These are phyloP conservation scores for Drosophila merina DNA, from an alignment of 2,888 invertebrate genomes.

Conservation along the genomic window DNA sequence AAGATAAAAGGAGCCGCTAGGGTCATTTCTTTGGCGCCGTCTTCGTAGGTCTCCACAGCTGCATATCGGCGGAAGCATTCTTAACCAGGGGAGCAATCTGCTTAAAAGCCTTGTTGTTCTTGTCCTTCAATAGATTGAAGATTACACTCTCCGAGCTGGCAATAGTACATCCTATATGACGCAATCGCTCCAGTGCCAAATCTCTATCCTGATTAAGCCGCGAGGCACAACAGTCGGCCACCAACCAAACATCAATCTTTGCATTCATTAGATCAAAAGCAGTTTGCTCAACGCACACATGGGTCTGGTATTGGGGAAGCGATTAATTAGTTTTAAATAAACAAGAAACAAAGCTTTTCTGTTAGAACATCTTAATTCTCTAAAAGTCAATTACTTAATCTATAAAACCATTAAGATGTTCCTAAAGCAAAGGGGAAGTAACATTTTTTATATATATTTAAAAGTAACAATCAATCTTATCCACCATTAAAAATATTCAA, in stretches of 20 bases:
- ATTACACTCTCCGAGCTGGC: slow-evolving; percentile 91
- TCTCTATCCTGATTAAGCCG: slow-evolving; percentile 88
- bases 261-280: slow-evolving; percentile 88
- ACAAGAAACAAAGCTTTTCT: neutral
- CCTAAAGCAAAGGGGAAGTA: too few relatives aligned
- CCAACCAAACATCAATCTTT: slow-evolving; percentile 88
- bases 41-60: slow-evolving; percentile 55
- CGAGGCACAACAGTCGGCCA: slow-evolving; percentile 92
- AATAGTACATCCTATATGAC: slow-evolving; percentile 90
- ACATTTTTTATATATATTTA: too few relatives aligned
- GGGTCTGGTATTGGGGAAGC: slow-evolving; percentile 85
- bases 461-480: neutral
- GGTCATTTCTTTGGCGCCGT: slow-evolving; percentile 22
- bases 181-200: slow-evolving; percentile 89
- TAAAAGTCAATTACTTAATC: neutral
- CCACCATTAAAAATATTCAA: neutral
- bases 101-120: slow-evolving; percentile 90
- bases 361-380: too few relatives aligned
- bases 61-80: slow-evolving; percentile 81
- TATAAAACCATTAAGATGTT: neutral
- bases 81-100: slow-evolving; percentile 87
- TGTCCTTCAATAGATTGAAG: slow-evolving; percentile 89
- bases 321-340: neutral
- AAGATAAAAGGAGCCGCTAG: slow-evolving; percentile 54
- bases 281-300: slow-evolving; percentile 92